Conservation (phyloP, 1,140 invertebrate species). For the Cydia strobilella region DNA sequence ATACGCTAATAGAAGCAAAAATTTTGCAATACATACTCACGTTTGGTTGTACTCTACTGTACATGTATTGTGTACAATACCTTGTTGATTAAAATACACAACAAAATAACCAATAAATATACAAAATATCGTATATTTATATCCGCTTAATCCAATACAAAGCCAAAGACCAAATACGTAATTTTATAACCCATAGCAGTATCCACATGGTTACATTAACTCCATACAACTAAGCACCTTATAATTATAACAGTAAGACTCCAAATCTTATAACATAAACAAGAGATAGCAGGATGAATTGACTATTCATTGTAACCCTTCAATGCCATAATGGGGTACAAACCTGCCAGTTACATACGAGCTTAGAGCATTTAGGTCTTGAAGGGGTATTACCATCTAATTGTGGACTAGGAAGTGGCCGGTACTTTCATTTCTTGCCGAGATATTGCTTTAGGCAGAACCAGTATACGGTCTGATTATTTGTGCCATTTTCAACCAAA, state of each 20-base stretch:
- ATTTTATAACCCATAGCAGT: not conserved
- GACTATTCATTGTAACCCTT: constrained; percentile 13
- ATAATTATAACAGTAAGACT: not conserved
- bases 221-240: not conserved
- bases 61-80: not conserved
- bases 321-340: not conserved
- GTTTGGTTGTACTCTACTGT: too few relatives aligned
- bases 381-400: constrained; percentile 36
- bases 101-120: not conserved
- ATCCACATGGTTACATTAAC: not conserved
- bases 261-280: not conserved
- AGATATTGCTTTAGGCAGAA: not conserved
- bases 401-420: constrained; percentile 53
- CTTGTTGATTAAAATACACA: not conserved
- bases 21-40: too few relatives aligned
- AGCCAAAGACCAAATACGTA: constrained; percentile 7
- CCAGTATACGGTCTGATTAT: not conserved
- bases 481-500: too few relatives aligned
- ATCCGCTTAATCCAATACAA: not conserved
- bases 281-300: constrained; percentile 6
- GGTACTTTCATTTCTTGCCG: not conserved
- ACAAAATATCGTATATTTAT: not conserved
- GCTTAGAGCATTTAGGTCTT: not conserved
- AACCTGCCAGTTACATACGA: not conserved
- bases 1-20: too few relatives aligned